phyloP scores from a whole-genome alignment of 2,888 invertebrate species.

The Maniola hyperantus region DNA sequence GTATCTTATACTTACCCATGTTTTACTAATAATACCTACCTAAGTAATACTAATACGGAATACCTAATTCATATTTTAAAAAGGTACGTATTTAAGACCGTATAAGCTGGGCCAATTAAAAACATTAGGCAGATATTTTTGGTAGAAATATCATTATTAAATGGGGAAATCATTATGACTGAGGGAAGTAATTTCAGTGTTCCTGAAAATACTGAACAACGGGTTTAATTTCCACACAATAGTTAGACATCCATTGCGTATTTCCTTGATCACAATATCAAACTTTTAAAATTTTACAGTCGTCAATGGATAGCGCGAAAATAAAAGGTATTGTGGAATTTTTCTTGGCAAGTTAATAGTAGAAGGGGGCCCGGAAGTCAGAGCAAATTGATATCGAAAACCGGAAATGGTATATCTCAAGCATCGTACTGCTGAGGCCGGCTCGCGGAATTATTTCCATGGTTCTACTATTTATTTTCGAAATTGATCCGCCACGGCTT shows the following conservation, averaged over 20 bases:
- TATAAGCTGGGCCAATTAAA: neutral
- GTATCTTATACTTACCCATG: too few relatives aligned
- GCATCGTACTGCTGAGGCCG: slow-evolving; percentile 42
- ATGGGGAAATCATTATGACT: neutral
- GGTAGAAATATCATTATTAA: neutral
- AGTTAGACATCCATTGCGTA: slow-evolving; percentile 1
- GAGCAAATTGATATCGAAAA: slow-evolving; percentile 48
- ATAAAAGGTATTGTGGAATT: neutral
- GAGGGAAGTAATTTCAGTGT: neutral
- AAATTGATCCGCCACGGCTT: neutral
- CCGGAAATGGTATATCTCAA: slow-evolving; percentile 44
- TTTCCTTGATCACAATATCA: neutral
- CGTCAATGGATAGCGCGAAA: slow-evolving; percentile 5
- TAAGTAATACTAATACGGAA: too few relatives aligned
- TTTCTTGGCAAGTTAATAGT: slow-evolving; percentile 21
- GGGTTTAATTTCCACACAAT: neutral
- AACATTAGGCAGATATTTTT: neutral
- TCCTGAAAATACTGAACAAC: neutral
- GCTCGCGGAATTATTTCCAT: slow-evolving; percentile 37
- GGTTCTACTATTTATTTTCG: slow-evolving; percentile 13
- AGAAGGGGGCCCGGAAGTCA: slow-evolving; percentile 42
- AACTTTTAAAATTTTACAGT: neutral
- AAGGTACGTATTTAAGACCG: neutral
- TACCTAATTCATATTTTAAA: neutral
- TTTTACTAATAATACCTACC: too few relatives aligned